These are phyloP conservation scores for Solen grandis DNA, from an alignment of 1,140 invertebrate species.

Conservation along the genomic window DNA sequence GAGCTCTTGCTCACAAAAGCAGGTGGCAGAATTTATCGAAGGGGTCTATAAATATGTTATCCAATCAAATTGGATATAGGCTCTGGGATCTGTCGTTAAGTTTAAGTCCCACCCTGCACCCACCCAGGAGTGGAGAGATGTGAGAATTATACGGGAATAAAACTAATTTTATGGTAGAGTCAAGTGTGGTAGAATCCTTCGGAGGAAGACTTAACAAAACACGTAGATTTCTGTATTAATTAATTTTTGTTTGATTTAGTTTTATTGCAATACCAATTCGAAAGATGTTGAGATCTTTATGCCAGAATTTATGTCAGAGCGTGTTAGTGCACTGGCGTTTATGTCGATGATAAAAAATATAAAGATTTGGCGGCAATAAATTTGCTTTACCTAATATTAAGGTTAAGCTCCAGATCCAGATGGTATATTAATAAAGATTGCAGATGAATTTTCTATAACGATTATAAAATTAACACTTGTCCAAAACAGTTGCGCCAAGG, in stretches of 20 bases:
- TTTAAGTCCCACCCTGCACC: too few relatives aligned
- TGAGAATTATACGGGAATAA: too few relatives aligned
- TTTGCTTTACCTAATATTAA: conserved; percentile 14
- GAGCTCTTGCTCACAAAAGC: too few relatives aligned
- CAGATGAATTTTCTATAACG: conserved; percentile 3
- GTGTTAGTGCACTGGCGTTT: conserved; percentile 23
- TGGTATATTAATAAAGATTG: conserved; percentile 42
- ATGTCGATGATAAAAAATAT: conserved; percentile 22
- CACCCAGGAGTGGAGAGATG: too few relatives aligned
- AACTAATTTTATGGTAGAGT: too few relatives aligned
- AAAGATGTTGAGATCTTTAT: conserved; percentile 8
- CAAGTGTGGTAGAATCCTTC: too few relatives aligned
- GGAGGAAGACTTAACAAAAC: conserved; percentile 31
- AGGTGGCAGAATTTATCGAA: too few relatives aligned
- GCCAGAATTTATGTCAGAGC: conserved; percentile 29
- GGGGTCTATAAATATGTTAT: too few relatives aligned
- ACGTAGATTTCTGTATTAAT: conserved; percentile 52
- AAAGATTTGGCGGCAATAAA: conserved; percentile 19
- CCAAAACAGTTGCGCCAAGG: conserved; percentile 4
- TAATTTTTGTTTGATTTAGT: conserved; percentile 54
- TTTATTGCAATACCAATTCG: conserved; percentile 31
- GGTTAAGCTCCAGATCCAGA: conserved; percentile 43
- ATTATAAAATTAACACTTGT: conserved; percentile 55
- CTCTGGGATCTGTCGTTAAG: too few relatives aligned
- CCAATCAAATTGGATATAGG: too few relatives aligned